Evolutionary conservation across 1,140 invertebrate species (phyloP).

Genomic region (Drosophila varians): DNA sequence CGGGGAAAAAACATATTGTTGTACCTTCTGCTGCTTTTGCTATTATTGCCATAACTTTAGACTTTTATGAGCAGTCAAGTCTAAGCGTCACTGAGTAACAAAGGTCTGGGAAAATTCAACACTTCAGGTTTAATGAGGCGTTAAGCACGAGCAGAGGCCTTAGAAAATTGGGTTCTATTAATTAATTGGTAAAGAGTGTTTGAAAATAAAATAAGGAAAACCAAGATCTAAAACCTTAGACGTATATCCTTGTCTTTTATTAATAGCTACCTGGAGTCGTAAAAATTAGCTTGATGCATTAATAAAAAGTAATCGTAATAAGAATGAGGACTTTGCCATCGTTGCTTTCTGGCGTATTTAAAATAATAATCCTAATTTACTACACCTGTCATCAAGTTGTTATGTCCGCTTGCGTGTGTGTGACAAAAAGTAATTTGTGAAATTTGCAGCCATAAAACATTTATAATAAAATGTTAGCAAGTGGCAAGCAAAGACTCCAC

Average conservation of each 20-base stretch:
- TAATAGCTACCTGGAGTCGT: neutral
- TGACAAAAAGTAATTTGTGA: conserved; percentile 60
- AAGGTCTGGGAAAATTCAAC: conserved; percentile 15
- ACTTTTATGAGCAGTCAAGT: conserved; percentile 58
- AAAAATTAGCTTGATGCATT: conserved; percentile 3
- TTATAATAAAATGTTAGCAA: conserved; percentile 56
- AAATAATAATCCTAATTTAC: conserved; percentile 78
- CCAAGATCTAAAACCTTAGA: no score
- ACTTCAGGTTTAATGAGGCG: conserved; percentile 46
- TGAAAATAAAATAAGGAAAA: no score
- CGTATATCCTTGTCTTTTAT: no score
- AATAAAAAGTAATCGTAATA: conserved; percentile 18
- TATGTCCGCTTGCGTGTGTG: conserved; percentile 32
- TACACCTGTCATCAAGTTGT: conserved; percentile 70
- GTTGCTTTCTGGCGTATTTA: conserved; percentile 48
- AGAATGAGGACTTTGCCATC: neutral
- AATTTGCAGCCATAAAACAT: conserved; percentile 72
- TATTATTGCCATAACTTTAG: conserved; percentile 64
- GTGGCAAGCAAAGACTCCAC: conserved; percentile 33
- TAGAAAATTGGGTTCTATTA: conserved; percentile 8
- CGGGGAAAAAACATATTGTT: conserved; percentile 36
- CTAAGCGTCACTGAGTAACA: conserved; percentile 3
- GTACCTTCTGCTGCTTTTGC: conserved; percentile 28
- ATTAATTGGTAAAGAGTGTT: conserved; percentile 13
- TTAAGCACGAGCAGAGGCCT: conserved; percentile 17